Evolutionary conservation across 2,113 vertebrate species (phyloP), one percentile per base, ranked within the genome.

Genomic region (Rostratula benghalensis): DNA sequence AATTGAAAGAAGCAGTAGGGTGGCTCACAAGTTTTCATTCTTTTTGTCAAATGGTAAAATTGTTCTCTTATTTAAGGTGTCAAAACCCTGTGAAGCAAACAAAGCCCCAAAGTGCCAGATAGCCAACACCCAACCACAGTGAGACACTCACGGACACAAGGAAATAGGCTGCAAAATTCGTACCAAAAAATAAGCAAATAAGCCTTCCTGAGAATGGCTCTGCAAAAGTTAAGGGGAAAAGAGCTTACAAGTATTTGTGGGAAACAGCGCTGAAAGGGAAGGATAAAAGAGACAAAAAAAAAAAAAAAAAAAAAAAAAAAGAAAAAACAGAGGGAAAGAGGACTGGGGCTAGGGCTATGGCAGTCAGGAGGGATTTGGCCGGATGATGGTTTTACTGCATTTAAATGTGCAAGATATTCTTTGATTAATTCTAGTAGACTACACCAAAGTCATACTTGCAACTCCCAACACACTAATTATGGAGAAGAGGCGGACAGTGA

Each of bases 401-500:
- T 94, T 74, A 61, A 81, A 37, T 41, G 74, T 92, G 90, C 28
- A 83, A 83, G 92, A 90, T 33, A 20, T 2, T n/a, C 87, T 96
- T 93, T 95, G 96, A 97, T 97, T 97, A 82, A 96, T 97, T 96
- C 85, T 93, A 64, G 76, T 53, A 75, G 92, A 20, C 93, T 86
- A 73, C 94, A 95, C 92, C 86, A 78, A 87, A 96, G 89, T 56
- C 93, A 69, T 89, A 74, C 86, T 91, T 68, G 21, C 84, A 93
- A 85, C 87, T 98, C 97, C 97, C 98, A 53, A 77, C 1, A 1
- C 23, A 0, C 86, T 91, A n/a, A 92, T 97, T 64, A 84, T 0
- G 4, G 89, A 88, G 96, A 87, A 91, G 94, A 97, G 97, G 97
- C 93, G 82, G 97, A 64, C 94, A 73, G 92, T 98, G 98, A 98